These are phyloP conservation scores for Menura novaehollandiae DNA, from an alignment of 2,113 vertebrate species.

Conservation along the genomic window DNA sequence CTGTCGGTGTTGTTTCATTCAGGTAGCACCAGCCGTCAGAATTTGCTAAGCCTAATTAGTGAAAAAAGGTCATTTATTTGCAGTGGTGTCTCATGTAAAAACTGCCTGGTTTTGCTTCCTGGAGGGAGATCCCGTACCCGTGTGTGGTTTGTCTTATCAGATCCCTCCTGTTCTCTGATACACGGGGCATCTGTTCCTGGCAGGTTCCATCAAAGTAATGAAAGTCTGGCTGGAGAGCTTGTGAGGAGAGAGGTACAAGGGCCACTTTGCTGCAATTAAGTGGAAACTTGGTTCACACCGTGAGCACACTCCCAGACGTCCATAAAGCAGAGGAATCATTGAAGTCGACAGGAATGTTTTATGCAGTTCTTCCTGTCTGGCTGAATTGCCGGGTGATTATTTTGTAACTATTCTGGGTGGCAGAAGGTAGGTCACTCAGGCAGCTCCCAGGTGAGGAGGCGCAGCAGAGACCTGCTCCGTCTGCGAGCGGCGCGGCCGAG, in stretches of 20 bases:
- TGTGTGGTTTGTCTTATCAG: not conserved
- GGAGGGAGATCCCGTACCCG: not conserved
- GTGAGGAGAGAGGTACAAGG: not conserved
- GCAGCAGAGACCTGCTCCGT: not conserved
- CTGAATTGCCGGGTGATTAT: not conserved
- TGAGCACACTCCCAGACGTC: not conserved
- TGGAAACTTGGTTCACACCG: not conserved
- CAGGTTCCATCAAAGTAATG: not conserved
- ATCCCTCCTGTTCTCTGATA: not conserved
- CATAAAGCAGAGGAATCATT: not conserved
- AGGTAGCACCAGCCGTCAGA: not conserved
- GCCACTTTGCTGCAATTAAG: not conserved
- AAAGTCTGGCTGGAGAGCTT: not conserved
- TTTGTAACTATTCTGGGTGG: not conserved
- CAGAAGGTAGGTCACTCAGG: not conserved
- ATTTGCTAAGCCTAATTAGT: constrained; percentile 1
- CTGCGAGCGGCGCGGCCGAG: accelerated
- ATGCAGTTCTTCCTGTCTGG: not conserved
- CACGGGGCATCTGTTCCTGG: not conserved
- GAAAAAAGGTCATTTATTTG: not conserved
- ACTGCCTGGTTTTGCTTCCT: not conserved
- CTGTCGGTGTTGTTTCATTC: constrained; percentile 15
- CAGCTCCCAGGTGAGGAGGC: not conserved
- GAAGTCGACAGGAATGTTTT: not conserved
- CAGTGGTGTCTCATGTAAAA: not conserved